phyloP scores from a whole-genome alignment of 2,797 vertebrate genomes.

The Diglossa cyanea region DNA sequence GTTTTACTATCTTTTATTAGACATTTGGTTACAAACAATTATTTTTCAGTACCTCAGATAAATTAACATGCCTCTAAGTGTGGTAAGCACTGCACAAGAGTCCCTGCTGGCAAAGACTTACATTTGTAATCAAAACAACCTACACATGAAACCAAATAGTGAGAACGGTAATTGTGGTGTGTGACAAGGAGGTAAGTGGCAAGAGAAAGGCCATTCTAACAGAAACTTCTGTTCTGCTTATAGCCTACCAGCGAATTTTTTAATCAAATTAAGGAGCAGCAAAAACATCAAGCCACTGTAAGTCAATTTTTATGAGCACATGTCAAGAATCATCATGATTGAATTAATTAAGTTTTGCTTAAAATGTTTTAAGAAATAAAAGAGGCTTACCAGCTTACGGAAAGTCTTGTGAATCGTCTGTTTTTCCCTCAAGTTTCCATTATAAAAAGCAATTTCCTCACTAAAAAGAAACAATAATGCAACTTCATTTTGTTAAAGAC shows the following conservation, averaged over 20 bases:
- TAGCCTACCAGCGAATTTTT: neutral
- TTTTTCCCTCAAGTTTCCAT: constrained; percentile 93
- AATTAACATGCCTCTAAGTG: neutral
- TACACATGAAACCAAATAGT: neutral
- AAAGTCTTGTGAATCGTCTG: constrained; percentile 91
- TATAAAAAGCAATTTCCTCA: constrained; percentile 99
- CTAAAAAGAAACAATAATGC: constrained; percentile 68
- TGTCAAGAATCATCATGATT: neutral
- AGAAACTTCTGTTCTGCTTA: neutral
- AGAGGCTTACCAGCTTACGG: constrained; percentile 86
- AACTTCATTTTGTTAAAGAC: neutral
- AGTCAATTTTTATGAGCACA: neutral
- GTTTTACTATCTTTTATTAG: neutral
- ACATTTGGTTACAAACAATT: neutral
- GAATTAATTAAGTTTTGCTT: neutral
- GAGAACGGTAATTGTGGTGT: neutral
- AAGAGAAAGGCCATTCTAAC: neutral
- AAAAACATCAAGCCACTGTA: neutral
- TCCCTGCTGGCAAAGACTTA: neutral
- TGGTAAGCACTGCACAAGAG: neutral
- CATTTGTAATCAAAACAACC: neutral
- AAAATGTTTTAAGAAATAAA: neutral
- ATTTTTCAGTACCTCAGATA: neutral
- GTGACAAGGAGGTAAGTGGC: neutral
- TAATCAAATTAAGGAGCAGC: neutral